Base-by-base conservation (phyloP, 1,140 invertebrate species). In the Euura lappo region DNA sequence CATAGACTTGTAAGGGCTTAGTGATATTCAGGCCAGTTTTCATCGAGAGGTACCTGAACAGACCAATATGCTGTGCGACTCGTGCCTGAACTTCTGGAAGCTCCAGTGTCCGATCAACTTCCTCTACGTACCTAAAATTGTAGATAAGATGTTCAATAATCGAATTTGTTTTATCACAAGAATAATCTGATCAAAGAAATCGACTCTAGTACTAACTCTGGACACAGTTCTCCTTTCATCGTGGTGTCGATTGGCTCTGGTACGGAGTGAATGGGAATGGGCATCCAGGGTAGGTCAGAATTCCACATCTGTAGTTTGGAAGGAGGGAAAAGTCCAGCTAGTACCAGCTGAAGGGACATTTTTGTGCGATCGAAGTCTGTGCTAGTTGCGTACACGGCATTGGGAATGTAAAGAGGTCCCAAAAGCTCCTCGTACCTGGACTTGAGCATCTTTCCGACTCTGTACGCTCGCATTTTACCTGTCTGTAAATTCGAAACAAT, bases 301-400 rank as follows among this genome's bases (percentile, higher is more conserved):
- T 83, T 77, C 82, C 80, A 83, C 42, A 47, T 65, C 73, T 80
- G 80, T 5, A 67, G 45, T 10, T 71, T 46, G 6, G n/a, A 71
- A 2, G 80, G 81, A 11, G 45, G 46, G 73, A 88, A 91, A 72
- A 91, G 74, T 2, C 85, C 89, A 0, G 90, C 87, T 11, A 91
- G 74, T 2, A 88, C 86, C 3, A 90, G 80, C 65, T 90, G 81
- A 0, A 84, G 87, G 3, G 87, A 89, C 89, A 91, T 91, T 80
- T 90, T 89, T 2, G 91, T 91, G 13, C 90, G 83, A 6, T 85
- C 85, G 72, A 84, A 90, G 75, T 89, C 86, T 4, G 88, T 89
- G 3, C 87, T 87, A 0, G 85, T 79, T 2, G 87, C 76, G 3
- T 73, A 76, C 7, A 89, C 84, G 72, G 87, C 83, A 28, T 88